Conservation (phyloP, 2,797 vertebrate genomes). For the Fistularia commersonii region DNA sequence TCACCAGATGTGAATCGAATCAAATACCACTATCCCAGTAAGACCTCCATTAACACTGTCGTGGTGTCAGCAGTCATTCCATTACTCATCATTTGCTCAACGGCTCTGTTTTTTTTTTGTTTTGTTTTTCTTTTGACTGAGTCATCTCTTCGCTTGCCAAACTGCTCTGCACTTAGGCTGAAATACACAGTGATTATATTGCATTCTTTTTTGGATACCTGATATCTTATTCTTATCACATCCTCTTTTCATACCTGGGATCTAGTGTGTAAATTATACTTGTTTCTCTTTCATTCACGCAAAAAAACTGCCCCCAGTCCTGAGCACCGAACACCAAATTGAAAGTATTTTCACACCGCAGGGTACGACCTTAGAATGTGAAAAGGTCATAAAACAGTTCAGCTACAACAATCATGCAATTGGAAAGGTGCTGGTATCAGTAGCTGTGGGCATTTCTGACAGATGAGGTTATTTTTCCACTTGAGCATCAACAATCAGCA, state of each 20-base stretch:
- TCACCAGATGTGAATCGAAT: slow-evolving; percentile 2
- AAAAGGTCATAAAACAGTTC: slow-evolving; percentile 13
- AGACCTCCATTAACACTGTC: not conserved
- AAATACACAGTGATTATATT: not conserved
- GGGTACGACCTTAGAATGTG: slow-evolving; percentile 6
- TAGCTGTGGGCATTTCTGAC: slow-evolving; percentile 2
- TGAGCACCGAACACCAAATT: not conserved
- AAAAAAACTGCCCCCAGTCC: not conserved
- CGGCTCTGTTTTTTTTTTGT: slow-evolving; percentile 9
- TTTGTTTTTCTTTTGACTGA: slow-evolving; percentile 4
- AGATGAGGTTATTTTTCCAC: not conserved
- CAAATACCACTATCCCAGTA: not conserved
- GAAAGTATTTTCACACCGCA: slow-evolving; percentile 11
- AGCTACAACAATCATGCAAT: not conserved
- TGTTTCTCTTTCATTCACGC: no score
- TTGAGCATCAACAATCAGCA: slow-evolving; percentile 1
- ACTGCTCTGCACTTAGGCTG: not conserved
- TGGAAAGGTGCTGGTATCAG: slow-evolving; percentile 11
- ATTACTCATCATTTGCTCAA: slow-evolving; percentile 8
- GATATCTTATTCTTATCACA: no score
- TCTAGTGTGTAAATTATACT: no score
- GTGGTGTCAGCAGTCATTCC: not conserved
- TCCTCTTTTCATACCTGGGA: no score
- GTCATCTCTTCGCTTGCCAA: not conserved
- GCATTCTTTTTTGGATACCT: not conserved